These are phyloP conservation scores for Mythimna pallens DNA, from an alignment of 2,888 invertebrate species.

Conservation along the genomic window DNA sequence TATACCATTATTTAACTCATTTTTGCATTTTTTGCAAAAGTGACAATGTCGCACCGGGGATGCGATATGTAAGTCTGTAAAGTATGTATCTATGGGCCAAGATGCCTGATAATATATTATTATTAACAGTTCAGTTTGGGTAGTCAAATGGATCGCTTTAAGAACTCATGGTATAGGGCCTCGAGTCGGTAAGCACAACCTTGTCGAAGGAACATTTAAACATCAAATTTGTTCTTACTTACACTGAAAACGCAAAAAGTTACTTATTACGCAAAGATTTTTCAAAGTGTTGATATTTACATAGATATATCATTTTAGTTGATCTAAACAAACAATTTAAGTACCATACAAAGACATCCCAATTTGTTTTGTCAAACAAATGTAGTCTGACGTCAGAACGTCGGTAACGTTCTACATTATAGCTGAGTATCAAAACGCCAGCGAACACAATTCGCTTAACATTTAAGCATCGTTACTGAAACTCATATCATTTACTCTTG, in stretches of 20 bases:
- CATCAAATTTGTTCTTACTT: background rate
- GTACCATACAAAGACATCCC: conserved; percentile 4
- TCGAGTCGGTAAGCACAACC: background rate
- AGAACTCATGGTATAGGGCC: no score
- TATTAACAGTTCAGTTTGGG: no score
- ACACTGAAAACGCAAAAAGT: background rate
- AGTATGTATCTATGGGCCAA: no score
- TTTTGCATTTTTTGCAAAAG: no score
- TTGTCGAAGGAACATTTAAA: background rate
- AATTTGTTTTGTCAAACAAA: conserved; percentile 21
- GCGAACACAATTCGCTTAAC: conserved; percentile 31
- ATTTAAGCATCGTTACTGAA: conserved; percentile 37
- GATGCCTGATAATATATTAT: no score
- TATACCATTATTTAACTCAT: no score
- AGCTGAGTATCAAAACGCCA: conserved; percentile 28
- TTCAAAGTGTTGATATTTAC: no score
- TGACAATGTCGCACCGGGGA: no score
- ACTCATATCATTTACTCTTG: conserved; percentile 12
- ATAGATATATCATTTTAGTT: background rate
- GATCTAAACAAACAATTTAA: conserved; percentile 15
- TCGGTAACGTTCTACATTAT: conserved; percentile 20
- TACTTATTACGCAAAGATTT: background rate
- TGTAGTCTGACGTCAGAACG: background rate
- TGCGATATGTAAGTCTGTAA: no score
- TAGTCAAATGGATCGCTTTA: no score